A percentile compares a stretch with the other conserved stretches of the same genome.
Conservation (phyloP, 1,140 invertebrate species). For the Calephelis virginiensis region DNA sequence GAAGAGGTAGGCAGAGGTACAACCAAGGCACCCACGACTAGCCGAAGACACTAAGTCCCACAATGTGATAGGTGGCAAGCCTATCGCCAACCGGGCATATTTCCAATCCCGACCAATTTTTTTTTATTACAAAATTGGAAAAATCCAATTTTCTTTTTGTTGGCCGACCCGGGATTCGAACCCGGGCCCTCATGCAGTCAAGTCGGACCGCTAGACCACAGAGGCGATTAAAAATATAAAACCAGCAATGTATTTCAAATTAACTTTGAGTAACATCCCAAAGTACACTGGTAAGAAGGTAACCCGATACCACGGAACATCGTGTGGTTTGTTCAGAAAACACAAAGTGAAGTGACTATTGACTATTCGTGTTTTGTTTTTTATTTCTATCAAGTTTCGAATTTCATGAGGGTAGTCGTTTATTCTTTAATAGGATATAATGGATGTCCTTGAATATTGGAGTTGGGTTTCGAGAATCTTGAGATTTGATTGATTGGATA, state of each 20-base stretch:
- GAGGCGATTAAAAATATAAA: too few relatives aligned
- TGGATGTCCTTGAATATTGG: constrained; percentile 2
- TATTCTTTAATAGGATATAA: constrained; percentile 17
- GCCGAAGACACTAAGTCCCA: too few relatives aligned
- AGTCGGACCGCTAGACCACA: too few relatives aligned
- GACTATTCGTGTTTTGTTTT: constrained; percentile 65
- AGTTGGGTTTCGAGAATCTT: constrained; percentile 1
- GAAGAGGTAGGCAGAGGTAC: too few relatives aligned
- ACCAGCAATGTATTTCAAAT: constrained; percentile 33
- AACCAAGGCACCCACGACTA: too few relatives aligned
- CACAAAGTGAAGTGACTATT: constrained; percentile 75
- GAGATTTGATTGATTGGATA: background rate
- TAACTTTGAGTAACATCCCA: constrained; percentile 6
- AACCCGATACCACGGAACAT: constrained; percentile 65
- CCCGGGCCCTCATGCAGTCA: too few relatives aligned
- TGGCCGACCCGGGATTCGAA: too few relatives aligned
- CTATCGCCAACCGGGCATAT: too few relatives aligned
- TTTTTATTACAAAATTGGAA: too few relatives aligned
- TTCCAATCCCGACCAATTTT: too few relatives aligned
- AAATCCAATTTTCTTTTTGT: too few relatives aligned
- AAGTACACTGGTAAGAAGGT: constrained; percentile 35
- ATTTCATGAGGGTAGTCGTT: constrained; percentile 15
- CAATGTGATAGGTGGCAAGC: too few relatives aligned
- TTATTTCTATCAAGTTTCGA: constrained; percentile 19
- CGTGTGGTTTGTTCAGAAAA: constrained; percentile 67